Evolutionary conservation across 1,140 invertebrate species (phyloP).

Genomic region (Chrysomallon squamiferum): DNA sequence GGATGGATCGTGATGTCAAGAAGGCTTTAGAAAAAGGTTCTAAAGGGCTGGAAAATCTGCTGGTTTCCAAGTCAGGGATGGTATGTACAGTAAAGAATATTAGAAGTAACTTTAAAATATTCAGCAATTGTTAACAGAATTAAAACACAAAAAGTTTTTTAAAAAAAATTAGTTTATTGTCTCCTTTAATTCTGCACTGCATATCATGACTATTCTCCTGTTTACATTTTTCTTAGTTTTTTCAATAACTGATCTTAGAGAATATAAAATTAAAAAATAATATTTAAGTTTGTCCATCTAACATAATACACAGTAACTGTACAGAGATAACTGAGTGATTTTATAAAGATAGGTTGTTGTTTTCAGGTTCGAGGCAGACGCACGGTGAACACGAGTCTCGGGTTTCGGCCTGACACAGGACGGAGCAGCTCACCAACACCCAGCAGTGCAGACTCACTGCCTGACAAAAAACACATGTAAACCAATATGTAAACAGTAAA

Average conservation of each 20-base stretch:
- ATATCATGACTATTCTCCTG: neutral
- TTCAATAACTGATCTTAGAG: neutral
- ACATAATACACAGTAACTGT: no score
- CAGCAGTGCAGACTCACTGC: constrained; percentile 4
- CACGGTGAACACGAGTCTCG: constrained; percentile 19
- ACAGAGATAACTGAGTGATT: no score
- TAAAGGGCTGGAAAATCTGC: constrained; percentile 47
- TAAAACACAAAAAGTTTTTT: neutral
- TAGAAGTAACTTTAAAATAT: neutral
- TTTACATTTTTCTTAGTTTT: neutral
- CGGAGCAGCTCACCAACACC: constrained; percentile 4
- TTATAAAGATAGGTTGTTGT: no score
- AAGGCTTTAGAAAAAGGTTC: constrained; percentile 47
- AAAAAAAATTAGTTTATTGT: neutral
- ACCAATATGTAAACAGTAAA: no score
- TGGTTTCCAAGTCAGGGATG: constrained; percentile 41
- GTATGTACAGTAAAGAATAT: neutral
- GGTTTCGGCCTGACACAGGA: constrained; percentile 14
- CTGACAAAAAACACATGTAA: neutral
- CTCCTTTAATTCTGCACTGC: neutral
- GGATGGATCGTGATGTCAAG: constrained; percentile 58
- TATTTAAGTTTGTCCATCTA: no score
- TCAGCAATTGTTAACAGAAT: neutral
- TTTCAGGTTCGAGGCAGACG: constrained; percentile 18
- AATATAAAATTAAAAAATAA: no score